A percentile compares a stretch with the other conserved stretches of the same genome.
Conservation (phyloP, 2,113 vertebrate genomes). For the Albula glossodonta region DNA sequence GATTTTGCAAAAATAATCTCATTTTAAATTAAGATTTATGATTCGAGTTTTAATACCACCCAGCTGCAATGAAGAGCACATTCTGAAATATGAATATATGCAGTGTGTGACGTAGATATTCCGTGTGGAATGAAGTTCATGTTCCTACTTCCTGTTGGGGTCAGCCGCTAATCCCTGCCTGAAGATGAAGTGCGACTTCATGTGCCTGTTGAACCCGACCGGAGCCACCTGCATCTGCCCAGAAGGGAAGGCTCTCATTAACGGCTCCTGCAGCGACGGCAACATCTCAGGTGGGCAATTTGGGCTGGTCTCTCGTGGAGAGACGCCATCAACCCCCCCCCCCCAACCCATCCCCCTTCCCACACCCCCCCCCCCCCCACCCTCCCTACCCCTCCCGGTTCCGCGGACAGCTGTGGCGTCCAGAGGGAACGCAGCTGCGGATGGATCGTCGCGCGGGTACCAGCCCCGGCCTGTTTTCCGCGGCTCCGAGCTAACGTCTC, state of each 20-base stretch:
- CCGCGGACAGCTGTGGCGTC: neutral
- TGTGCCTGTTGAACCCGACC: constrained; percentile 81
- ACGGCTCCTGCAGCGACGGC: constrained; percentile 78
- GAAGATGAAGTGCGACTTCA: constrained; percentile 77
- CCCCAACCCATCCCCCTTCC: neutral
- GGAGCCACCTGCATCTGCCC: constrained; percentile 81
- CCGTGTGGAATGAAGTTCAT: neutral
- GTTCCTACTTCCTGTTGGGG: constrained; percentile 20
- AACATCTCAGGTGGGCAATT: constrained; percentile 69
- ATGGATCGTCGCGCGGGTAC: no score
- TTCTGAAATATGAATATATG: neutral
- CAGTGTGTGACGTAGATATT: neutral
- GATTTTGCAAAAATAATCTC: constrained; percentile 15
- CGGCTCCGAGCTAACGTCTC: neutral
- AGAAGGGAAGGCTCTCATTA: constrained; percentile 79
- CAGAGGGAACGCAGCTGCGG: neutral
- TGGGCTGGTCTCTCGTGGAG: neutral
- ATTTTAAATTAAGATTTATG: constrained; percentile 7
- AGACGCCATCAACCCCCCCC: no score
- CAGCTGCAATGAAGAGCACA: neutral
- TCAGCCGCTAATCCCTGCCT: constrained; percentile 81
- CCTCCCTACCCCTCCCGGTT: no score
- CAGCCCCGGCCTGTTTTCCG: no score
- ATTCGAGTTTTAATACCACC: neutral
- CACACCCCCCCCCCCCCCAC: neutral